Evolutionary conservation across 2,113 vertebrate species (phyloP).

Genomic region (Chaenogobius annularis): DNA sequence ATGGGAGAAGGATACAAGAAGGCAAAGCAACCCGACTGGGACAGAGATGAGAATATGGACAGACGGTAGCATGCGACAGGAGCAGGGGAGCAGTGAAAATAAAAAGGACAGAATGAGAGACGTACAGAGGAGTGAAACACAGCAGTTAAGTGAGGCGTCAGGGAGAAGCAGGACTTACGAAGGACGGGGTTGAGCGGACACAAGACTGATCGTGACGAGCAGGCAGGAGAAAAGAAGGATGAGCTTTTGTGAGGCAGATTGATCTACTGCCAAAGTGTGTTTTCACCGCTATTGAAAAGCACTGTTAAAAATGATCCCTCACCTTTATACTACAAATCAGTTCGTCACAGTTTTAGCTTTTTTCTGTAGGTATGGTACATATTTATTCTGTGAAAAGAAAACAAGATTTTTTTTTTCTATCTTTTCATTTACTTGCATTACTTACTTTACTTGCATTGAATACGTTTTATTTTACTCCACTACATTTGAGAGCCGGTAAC

Average conservation of each 20-base stretch:
- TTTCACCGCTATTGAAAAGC: constrained; percentile 25
- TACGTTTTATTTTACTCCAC: too few relatives aligned
- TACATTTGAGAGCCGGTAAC: too few relatives aligned
- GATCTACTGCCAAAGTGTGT: constrained; percentile 18
- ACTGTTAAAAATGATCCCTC: background rate
- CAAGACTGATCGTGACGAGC: constrained; percentile 34
- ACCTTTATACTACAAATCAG: background rate
- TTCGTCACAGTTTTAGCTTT: background rate
- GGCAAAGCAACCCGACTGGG: background rate
- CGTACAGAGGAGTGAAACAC: constrained; percentile 11
- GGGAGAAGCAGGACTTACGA: background rate
- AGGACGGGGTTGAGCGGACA: constrained; percentile 10
- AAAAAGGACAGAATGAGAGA: constrained; percentile 30
- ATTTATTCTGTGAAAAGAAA: background rate
- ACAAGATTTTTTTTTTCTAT: too few relatives aligned
- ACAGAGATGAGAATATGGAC: constrained; percentile 5
- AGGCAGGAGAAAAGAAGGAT: constrained; percentile 15
- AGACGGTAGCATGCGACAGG: background rate
- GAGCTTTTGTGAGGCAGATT: constrained; percentile 25
- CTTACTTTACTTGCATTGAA: too few relatives aligned
- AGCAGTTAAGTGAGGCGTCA: constrained; percentile 34
- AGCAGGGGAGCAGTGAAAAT: constrained; percentile 7
- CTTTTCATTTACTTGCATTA: too few relatives aligned
- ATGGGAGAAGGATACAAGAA: constrained; percentile 3
- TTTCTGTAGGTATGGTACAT: background rate